Evolutionary conservation across 2,113 vertebrate genomes (phyloP).

Genomic region (Corvus moneduloides): DNA sequence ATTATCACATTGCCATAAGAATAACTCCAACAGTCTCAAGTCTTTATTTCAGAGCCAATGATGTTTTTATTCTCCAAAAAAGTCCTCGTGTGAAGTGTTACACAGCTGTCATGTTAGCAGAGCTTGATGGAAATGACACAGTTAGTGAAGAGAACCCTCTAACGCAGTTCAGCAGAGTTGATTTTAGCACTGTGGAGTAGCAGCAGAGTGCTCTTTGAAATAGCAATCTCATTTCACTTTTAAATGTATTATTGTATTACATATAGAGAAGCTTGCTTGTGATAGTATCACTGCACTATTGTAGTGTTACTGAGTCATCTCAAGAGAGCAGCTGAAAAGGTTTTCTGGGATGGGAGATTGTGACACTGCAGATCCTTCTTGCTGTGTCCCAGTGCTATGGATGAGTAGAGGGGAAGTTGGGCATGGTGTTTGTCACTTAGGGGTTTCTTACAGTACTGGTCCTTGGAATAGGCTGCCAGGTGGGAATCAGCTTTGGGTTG

Average conservation of each 20-base stretch:
- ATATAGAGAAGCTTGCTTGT: background rate
- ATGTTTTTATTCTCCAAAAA: background rate
- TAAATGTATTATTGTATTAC: background rate
- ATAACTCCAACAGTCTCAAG: background rate
- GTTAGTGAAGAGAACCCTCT: background rate
- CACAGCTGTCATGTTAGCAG: background rate
- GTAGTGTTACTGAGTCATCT: background rate
- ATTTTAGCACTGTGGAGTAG: background rate
- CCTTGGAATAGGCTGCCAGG: background rate
- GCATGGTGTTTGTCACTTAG: rapidly evolving
- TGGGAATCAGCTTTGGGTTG: background rate
- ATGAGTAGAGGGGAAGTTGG: background rate
- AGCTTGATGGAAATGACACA: background rate
- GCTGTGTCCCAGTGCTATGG: rapidly evolving
- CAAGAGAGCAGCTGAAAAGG: background rate
- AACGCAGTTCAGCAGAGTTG: background rate
- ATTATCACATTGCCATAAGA: background rate
- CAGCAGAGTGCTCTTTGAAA: background rate
- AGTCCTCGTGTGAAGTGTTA: background rate
- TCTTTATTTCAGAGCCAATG: background rate
- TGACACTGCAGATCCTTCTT: background rate
- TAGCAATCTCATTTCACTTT: background rate
- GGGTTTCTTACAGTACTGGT: background rate
- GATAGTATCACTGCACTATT: background rate
- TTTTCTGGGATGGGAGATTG: background rate